Conservation (phyloP, 1,140 invertebrate genomes). For the Arion vulgaris region DNA sequence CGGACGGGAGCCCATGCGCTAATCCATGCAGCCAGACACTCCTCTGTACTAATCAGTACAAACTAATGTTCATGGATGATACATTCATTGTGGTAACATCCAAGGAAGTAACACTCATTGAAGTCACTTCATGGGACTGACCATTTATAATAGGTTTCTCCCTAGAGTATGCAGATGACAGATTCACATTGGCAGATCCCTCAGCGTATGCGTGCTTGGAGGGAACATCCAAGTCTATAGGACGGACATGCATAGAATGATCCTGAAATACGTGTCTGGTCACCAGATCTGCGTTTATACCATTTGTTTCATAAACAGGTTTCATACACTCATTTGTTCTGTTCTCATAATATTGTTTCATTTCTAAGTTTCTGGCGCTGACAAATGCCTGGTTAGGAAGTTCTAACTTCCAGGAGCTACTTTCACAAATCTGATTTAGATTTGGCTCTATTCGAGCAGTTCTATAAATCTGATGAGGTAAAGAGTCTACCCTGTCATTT, state of each 20-base stretch:
- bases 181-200: neutral
- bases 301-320: neutral
- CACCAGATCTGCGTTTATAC: neutral
- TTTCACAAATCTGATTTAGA: neutral
- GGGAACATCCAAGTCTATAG: neutral
- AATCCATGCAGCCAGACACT: too few relatives aligned
- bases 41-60: too few relatives aligned
- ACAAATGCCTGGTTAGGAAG: neutral
- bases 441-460: neutral
- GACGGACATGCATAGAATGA: neutral
- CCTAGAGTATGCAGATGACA: neutral
- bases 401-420: neutral
- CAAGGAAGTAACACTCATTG: neutral
- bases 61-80: conserved; percentile 8
- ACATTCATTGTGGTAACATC: neutral
- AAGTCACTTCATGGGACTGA: neutral
- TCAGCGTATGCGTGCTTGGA: neutral
- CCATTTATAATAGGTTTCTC: neutral
- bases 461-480: neutral
- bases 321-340: neutral
- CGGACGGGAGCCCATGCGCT: too few relatives aligned
- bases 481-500: neutral
- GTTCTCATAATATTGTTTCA: conserved; percentile 1
- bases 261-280: neutral
- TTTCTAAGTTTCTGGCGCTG: neutral